Evolutionary conservation across 1,140 invertebrate genomes (phyloP).

Genomic region (Geopemphigus sp.): DNA sequence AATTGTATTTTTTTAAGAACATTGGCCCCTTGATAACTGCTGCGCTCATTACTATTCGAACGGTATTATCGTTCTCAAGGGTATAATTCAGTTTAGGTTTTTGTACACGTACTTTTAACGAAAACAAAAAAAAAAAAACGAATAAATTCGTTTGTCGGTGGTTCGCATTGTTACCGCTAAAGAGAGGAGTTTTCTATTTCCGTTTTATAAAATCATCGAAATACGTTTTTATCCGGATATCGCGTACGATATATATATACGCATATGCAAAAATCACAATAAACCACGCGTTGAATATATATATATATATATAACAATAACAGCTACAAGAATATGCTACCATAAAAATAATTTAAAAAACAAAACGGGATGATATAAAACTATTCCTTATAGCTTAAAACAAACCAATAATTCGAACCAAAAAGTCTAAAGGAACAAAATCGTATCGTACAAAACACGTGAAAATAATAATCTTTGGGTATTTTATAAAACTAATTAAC

Average conservation of each 20-base stretch:
- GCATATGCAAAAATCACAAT: not conserved
- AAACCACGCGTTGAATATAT: not conserved
- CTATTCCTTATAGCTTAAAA: too few species aligned
- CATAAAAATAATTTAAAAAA: too few species aligned
- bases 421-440: too few species aligned
- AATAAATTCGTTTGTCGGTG: constrained; percentile 27
- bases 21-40: not conserved
- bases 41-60: constrained; percentile 38
- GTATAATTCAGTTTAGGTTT: constrained; percentile 38
- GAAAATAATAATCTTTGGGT: too few species aligned
- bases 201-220: constrained; percentile 25
- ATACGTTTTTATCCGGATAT: constrained; percentile 4
- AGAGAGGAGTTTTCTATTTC: constrained; percentile 13
- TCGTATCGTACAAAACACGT: too few species aligned
- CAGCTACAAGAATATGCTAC: too few species aligned
- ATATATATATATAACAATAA: not conserved
- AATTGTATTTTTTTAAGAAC: constrained; percentile 12
- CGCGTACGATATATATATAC: not conserved
- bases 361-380: too few species aligned
- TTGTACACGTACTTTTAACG: constrained; percentile 15
- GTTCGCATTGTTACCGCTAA: constrained; percentile 4
- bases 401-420: too few species aligned
- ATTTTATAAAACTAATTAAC: too few species aligned
- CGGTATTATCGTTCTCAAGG: constrained; percentile 32
- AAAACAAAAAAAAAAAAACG: not conserved